phyloP scores from a whole-genome alignment of 2,888 invertebrate genomes.

The Macrophya alboannulata region DNA sequence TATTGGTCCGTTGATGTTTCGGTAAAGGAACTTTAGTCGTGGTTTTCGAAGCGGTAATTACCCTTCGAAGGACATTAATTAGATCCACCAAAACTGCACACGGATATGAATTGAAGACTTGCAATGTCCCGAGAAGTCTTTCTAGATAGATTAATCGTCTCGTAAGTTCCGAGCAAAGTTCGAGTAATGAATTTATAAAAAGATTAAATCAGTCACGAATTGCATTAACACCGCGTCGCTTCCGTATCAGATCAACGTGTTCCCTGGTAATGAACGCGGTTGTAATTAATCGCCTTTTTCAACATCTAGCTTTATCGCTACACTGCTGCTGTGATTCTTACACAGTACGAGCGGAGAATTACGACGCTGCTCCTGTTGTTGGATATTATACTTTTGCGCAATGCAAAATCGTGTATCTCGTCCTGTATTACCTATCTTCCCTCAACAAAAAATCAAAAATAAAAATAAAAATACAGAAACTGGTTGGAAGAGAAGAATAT shows the following conservation, averaged over 20 bases:
- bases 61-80: background rate
- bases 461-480: background rate
- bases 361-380: background rate
- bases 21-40: constrained; percentile 19
- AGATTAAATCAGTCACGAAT: constrained; percentile 58
- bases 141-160: constrained; percentile 23
- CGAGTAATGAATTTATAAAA: constrained; percentile 57
- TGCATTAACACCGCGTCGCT: constrained; percentile 57
- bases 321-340: constrained; percentile 32
- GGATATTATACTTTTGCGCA: background rate
- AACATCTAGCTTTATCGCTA: constrained; percentile 6
- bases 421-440: background rate
- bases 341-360: constrained; percentile 32
- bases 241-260: constrained; percentile 58
- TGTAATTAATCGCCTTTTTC: constrained; percentile 54
- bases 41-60: background rate
- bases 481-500: background rate
- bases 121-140: background rate
- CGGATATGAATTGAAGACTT: background rate
- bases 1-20: background rate
- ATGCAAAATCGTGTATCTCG: background rate
- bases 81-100: background rate
- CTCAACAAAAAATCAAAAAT: background rate
- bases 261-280: constrained; percentile 46
- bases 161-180: constrained; percentile 2